phyloP scores from a whole-genome alignment of 2,797 vertebrate species.

The Fringilla coelebs region DNA sequence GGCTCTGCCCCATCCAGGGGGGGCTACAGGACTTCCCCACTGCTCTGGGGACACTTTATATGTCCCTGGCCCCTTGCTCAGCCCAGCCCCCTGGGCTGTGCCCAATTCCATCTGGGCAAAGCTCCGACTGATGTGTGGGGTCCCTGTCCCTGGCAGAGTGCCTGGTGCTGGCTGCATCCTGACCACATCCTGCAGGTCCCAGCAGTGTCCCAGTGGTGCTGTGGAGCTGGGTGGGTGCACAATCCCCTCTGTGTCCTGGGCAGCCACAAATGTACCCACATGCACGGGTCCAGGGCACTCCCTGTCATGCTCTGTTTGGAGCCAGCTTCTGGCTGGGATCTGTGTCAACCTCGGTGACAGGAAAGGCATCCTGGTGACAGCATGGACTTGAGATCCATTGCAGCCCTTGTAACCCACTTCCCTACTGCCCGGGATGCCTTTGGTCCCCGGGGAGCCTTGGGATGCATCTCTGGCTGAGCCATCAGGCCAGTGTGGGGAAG shows the following conservation, averaged over 20 bases:
- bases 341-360: not conserved
- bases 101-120: not conserved
- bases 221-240: not conserved
- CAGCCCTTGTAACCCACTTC: slow-evolving; percentile 51
- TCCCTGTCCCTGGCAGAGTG: not conserved
- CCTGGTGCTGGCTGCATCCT: not conserved
- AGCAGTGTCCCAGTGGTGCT: not conserved
- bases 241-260: not conserved
- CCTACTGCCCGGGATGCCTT: slow-evolving; percentile 26
- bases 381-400: not conserved
- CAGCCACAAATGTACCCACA: not conserved
- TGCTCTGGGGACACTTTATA: not conserved
- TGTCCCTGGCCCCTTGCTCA: not conserved
- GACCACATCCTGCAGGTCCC: not conserved
- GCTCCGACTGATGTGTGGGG: not conserved
- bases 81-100: not conserved
- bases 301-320: rapidly evolving
- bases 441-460: not conserved
- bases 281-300: rapidly evolving
- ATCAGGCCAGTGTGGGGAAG: not conserved
- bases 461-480: not conserved
- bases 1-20: rapidly evolving
- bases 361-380: not conserved
- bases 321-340: not conserved
- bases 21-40: rapidly evolving